Evolutionary conservation across 2,113 vertebrate genomes (phyloP).

Genomic region (Taurulus bubalis): DNA sequence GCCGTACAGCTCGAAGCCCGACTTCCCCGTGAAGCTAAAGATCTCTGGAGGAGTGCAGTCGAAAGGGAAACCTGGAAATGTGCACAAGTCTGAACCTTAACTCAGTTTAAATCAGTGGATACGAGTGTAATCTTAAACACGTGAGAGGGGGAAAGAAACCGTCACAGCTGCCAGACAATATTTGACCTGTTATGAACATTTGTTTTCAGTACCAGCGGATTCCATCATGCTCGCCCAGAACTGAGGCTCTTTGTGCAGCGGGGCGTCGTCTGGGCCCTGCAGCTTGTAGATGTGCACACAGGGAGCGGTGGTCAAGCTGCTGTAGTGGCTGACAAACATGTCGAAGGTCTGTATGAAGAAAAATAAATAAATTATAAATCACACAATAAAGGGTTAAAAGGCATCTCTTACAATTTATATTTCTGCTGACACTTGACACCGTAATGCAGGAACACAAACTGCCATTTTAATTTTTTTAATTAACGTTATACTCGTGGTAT

Average conservation of each 20-base stretch:
- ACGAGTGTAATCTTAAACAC: not conserved
- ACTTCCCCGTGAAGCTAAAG: constrained; percentile 90
- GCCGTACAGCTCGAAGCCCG: constrained; percentile 89
- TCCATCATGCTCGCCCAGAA: constrained; percentile 99
- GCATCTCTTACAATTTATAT: not conserved
- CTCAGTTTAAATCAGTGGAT: not conserved
- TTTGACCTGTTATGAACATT: not conserved
- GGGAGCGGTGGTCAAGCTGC: constrained; percentile 90
- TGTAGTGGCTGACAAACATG: constrained; percentile 97
- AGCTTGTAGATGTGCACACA: constrained; percentile 95
- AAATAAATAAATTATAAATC: not conserved
- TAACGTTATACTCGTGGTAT: too few species aligned
- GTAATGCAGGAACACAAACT: not conserved
- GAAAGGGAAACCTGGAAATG: constrained; percentile 84
- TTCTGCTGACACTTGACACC: not conserved
- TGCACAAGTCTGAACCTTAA: not conserved
- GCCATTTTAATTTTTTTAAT: not conserved
- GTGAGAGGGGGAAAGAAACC: not conserved
- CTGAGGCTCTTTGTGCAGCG: constrained; percentile 90
- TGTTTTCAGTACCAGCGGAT: constrained; percentile 83
- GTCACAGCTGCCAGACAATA: not conserved
- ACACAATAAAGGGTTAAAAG: not conserved
- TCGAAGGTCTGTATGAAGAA: constrained; percentile 88
- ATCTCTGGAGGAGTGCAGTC: constrained; percentile 91
- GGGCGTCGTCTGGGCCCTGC: constrained; percentile 85